Evolutionary conservation across 2,888 invertebrate species (phyloP), one percentile per base, ranked within the genome.

Genomic region (Ctena decussata): DNA sequence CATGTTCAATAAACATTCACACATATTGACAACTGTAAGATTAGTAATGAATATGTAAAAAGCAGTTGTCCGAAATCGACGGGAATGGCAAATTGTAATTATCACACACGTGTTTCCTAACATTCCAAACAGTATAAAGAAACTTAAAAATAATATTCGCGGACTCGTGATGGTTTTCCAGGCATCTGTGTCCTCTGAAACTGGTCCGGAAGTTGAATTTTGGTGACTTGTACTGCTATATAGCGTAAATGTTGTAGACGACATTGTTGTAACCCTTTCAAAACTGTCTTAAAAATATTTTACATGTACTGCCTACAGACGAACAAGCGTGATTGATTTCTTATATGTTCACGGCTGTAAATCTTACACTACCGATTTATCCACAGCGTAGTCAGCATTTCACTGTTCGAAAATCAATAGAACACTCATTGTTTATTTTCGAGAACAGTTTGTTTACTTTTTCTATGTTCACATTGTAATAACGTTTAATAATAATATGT

Each of bases 1-100:
- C 93, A 95, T 93, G 80, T 94, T 94, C 32, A 92, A 79, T 15
- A 93, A 53, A 82, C 93, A 92, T 80, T 95, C 94, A 30, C 93
- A 82, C 1, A 94, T 81, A 69, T 94, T 94, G 18, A 92, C 86
- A 0, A 92, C 86, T 0, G 93, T 93, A 72, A 93, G 53, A 80
- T 94, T 94, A 39, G 93, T 83, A 1, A 94, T 86, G 41, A 93
- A 86, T 24, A 93, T 79, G 79, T 92, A 93, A 39, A 94, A 90
- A 0, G 89, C 82, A 0, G 85, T 80, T 8, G 84, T 71, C 24
- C 92, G 83, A 24, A 92, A 90, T 44, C 91, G 89, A 32, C 84
- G 84, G 70, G 91, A 92, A 70, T 93, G 93, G 21, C 91, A 90
- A 5, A 94, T 80, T 0, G 92, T 93, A 8, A 92, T 91, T 1